phyloP scores from a whole-genome alignment of 2,888 invertebrate species.

The Lapara coniferarum region DNA sequence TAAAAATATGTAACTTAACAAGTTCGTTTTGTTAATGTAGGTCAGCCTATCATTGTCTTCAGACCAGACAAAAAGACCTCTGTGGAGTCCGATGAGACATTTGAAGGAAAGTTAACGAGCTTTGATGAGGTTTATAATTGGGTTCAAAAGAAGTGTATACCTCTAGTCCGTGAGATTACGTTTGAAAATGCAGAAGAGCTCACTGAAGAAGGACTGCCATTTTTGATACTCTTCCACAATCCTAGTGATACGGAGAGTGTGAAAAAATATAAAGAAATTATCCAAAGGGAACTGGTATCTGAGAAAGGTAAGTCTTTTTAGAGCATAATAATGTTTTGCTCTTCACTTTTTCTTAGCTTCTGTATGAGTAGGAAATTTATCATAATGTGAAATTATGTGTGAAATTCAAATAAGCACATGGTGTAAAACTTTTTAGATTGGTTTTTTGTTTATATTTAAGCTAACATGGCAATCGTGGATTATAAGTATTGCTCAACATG shows the following conservation, averaged over 20 bases:
- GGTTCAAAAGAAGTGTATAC: conserved; percentile 97
- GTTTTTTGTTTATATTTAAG: too few relatives aligned
- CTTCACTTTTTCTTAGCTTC: neutral
- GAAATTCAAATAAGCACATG: too few relatives aligned
- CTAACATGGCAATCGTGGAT: too few relatives aligned
- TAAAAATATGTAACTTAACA: too few relatives aligned
- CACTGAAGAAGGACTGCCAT: conserved; percentile 99
- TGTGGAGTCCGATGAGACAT: conserved; percentile 93
- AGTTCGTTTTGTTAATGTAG: conserved; percentile 58
- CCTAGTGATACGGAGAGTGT: conserved; percentile 92
- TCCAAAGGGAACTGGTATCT: conserved; percentile 88
- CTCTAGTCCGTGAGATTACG: conserved; percentile 98
- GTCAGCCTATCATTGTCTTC: conserved; percentile 92
- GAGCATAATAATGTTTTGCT: neutral
- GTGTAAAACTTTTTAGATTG: too few relatives aligned
- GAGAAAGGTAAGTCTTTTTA: conserved; percentile 93
- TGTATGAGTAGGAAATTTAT: too few relatives aligned
- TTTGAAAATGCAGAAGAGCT: conserved; percentile 99
- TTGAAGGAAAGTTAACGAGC: conserved; percentile 87
- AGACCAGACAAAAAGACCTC: conserved; percentile 91
- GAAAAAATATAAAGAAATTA: conserved; percentile 92
- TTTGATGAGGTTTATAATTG: conserved; percentile 95
- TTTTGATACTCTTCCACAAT: conserved; percentile 97
- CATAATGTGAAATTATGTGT: too few relatives aligned
- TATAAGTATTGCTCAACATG: too few relatives aligned